phyloP scores from a whole-genome alignment of 1,140 invertebrate genomes.

The Drosophila equinoxialis region DNA sequence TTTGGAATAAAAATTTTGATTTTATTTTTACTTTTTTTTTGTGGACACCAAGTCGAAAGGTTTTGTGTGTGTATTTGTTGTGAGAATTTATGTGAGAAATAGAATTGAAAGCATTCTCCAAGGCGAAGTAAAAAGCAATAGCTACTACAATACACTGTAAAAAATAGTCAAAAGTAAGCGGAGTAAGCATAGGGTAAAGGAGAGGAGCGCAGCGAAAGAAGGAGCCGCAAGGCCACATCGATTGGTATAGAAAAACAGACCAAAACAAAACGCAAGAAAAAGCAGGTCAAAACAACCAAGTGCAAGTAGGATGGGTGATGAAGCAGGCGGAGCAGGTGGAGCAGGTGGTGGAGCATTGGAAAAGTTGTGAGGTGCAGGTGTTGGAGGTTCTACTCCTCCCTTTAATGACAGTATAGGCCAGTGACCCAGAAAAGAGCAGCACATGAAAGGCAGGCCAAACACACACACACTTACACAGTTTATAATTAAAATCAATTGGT shows the following conservation, averaged over 20 bases:
- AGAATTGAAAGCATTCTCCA: not conserved
- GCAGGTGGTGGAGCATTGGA: not conserved
- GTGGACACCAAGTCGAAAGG: not conserved
- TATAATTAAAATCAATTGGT: too few relatives aligned
- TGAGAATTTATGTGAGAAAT: slow-evolving; percentile 14
- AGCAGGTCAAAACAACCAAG: slow-evolving; percentile 32
- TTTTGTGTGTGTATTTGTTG: not conserved
- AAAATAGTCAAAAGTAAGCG: not conserved
- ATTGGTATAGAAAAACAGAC: not conserved
- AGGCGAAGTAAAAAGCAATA: not conserved
- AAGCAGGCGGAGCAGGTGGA: too few relatives aligned
- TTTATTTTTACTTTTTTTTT: not conserved
- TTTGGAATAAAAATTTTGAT: not conserved
- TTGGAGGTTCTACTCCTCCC: not conserved
- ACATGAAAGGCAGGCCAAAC: slow-evolving; percentile 4
- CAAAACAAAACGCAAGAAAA: not conserved
- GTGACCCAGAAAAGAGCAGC: slow-evolving; percentile 12
- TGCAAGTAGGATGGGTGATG: not conserved
- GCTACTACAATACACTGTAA: not conserved
- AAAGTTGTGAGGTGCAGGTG: slow-evolving; percentile 18
- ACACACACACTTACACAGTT: too few relatives aligned
- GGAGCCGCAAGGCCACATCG: too few relatives aligned
- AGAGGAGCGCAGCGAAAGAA: too few relatives aligned
- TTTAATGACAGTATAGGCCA: not conserved
- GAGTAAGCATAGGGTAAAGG: too few relatives aligned